Percentiles rank a stretch among this genome's conserved stretches.
These are phyloP conservation scores for Psittacula derbiana DNA, from an alignment of 2,797 vertebrate species.

Conservation along the genomic window DNA sequence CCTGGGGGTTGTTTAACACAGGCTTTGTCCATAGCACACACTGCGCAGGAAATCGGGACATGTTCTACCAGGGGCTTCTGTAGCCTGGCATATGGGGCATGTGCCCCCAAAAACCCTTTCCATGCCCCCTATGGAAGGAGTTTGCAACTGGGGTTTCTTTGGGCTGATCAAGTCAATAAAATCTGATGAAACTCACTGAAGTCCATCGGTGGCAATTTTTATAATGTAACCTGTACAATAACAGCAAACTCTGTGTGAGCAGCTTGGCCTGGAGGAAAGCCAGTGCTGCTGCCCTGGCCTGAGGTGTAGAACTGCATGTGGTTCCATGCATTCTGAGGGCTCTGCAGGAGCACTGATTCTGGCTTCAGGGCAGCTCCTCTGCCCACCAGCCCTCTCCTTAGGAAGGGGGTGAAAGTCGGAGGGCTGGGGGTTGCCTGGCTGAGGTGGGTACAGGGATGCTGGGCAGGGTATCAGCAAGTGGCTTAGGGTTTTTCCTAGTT, in stretches of 20 bases:
- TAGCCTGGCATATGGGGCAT: rapidly evolving
- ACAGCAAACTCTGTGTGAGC: rapidly evolving
- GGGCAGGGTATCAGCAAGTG: not conserved
- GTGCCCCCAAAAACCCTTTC: not conserved
- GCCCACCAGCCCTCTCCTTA: not conserved
- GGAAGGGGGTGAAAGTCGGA: not conserved
- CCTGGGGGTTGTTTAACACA: not conserved
- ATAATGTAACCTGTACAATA: not conserved
- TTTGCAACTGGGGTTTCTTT: not conserved
- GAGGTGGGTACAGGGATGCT: not conserved
- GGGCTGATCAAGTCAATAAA: not conserved
- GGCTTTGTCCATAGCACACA: not conserved
- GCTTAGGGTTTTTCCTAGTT: not conserved
- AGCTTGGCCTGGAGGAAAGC: not conserved
- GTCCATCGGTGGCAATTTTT: not conserved
- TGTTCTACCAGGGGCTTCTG: not conserved
- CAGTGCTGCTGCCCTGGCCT: not conserved
- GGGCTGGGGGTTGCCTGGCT: not conserved
- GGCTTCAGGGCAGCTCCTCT: not conserved
- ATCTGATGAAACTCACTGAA: not conserved
- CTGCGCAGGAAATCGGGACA: not conserved
- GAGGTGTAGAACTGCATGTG: not conserved
- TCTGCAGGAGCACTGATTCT: not conserved
- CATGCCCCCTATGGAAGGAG: not conserved
- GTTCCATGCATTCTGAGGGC: rapidly evolving